Base-by-base conservation (phyloP, 2,797 vertebrate genomes). In the Gambusia yucatana region DNA sequence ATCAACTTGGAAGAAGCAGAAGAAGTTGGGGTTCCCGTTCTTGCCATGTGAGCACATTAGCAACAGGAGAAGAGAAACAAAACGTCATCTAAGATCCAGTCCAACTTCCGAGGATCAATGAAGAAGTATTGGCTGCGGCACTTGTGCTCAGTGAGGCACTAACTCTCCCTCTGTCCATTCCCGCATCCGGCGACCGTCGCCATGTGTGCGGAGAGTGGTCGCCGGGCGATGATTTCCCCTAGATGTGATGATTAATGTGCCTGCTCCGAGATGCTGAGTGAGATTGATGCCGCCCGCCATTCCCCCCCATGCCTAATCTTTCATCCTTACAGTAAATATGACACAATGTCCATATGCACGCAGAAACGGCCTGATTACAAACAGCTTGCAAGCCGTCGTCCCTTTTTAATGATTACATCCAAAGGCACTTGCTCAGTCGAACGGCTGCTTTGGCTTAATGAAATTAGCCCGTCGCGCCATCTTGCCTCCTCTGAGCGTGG, bases 301-400 rank as follows among this genome's bases (percentile, higher is more conserved):
- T 88, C 92, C 88, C 84, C 89, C 89, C 92, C 85, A 74, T 77
- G 85, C 87, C 89, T 90, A 94, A 95, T 95, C 94, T 91, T 94
- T 95, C 94, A 95, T 95, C 92, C 94, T 94, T 93, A 94, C 94
- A 93, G 90, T 94, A 94, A 94, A 95, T 93, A 94, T 94, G 94
- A 93, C 94, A 95, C 92, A 92, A 91, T 82, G 90, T 90, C 91
- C 93, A 92, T 92, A 93, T 91, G 91, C 88, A 86, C 30, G 30
- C 77, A 28, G 82, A 91, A 90, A 87, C 71, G 65, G 86, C 76
- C 89, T 93, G 92, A 94, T 94, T 92, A 92, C 86, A 89, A 94
- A 94, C 94, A 94, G 94, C 93, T 94, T 94, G 92, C 90, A 65
- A 88, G 82, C 84, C 80, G 75, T 88, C 79, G 69, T 92, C 90